phyloP scores from a whole-genome alignment of 2,888 invertebrate species.

The Gasteruption jaculator region DNA sequence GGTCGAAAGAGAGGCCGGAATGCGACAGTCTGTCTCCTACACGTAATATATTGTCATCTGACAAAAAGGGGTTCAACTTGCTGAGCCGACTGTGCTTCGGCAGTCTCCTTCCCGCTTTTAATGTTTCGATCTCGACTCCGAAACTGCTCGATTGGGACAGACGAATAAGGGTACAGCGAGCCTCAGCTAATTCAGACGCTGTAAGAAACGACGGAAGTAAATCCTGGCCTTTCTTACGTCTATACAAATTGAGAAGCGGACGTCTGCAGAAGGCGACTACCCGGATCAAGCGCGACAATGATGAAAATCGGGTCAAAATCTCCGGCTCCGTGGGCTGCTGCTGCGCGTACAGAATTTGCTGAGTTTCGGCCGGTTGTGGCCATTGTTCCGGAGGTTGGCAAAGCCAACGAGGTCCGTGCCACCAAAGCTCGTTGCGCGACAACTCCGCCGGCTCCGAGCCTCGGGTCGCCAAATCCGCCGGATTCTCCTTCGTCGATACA shows the following conservation, averaged over 20 bases:
- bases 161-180: no score
- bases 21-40: slow-evolving; percentile 25
- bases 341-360: neutral
- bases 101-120: neutral
- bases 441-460: slow-evolving; percentile 9
- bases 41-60: slow-evolving; percentile 5
- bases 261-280: slow-evolving; percentile 13
- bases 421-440: slow-evolving; percentile 5
- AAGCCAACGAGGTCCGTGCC: slow-evolving; percentile 17
- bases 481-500: slow-evolving; percentile 14
- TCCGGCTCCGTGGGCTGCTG: slow-evolving; percentile 4
- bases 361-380: neutral
- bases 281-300: slow-evolving; percentile 5
- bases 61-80: neutral
- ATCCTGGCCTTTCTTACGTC: no score
- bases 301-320: slow-evolving; percentile 12
- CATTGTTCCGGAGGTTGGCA: neutral
- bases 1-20: slow-evolving; percentile 10
- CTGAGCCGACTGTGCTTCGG: neutral
- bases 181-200: no score
- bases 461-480: slow-evolving; percentile 18
- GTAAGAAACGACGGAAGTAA: no score
- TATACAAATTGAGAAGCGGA: neutral
- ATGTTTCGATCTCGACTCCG: neutral
- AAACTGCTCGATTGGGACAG: neutral